These are phyloP conservation scores for Macropodus opercularis DNA, from an alignment of 2,797 vertebrate genomes.

Conservation along the genomic window DNA sequence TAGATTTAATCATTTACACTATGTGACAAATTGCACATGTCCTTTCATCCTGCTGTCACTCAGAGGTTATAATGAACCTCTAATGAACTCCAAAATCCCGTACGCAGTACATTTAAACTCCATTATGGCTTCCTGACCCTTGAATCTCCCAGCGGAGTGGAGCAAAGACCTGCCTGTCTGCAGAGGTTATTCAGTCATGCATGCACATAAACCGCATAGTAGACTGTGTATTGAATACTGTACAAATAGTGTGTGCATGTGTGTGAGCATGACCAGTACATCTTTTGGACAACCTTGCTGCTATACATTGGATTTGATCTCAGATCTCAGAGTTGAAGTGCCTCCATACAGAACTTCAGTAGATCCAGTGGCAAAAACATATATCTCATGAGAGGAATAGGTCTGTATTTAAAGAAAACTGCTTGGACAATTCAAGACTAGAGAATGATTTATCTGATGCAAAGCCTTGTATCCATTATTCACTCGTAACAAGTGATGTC, in stretches of 20 bases:
- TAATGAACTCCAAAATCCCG: slow-evolving; percentile 77
- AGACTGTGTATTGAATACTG: slow-evolving; percentile 14
- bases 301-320: slow-evolving; percentile 10
- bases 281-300: slow-evolving; percentile 1
- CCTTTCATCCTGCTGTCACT: slow-evolving; percentile 63
- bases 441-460: slow-evolving; percentile 58
- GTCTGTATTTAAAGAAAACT: slow-evolving; percentile 34
- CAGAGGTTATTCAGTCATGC: slow-evolving; percentile 54
- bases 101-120: slow-evolving; percentile 70
- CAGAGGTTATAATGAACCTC: slow-evolving; percentile 72
- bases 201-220: slow-evolving; percentile 37
- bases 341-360: slow-evolving; percentile 1
- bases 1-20: no score
- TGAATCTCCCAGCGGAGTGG: slow-evolving; percentile 68
- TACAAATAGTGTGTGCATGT: slow-evolving; percentile 25
- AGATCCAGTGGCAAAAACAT: neutral
- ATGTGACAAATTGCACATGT: slow-evolving; percentile 25
- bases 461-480: slow-evolving; percentile 45
- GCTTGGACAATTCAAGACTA: slow-evolving; percentile 58
- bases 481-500: slow-evolving; percentile 50
- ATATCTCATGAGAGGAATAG: slow-evolving; percentile 24
- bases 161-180: slow-evolving; percentile 50
- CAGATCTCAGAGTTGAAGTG: slow-evolving; percentile 18
- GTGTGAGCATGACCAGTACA: slow-evolving; percentile 21
- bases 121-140: slow-evolving; percentile 74